Conservation (phyloP, 2,797 vertebrate species). For the Sebastes oblongus region DNA sequence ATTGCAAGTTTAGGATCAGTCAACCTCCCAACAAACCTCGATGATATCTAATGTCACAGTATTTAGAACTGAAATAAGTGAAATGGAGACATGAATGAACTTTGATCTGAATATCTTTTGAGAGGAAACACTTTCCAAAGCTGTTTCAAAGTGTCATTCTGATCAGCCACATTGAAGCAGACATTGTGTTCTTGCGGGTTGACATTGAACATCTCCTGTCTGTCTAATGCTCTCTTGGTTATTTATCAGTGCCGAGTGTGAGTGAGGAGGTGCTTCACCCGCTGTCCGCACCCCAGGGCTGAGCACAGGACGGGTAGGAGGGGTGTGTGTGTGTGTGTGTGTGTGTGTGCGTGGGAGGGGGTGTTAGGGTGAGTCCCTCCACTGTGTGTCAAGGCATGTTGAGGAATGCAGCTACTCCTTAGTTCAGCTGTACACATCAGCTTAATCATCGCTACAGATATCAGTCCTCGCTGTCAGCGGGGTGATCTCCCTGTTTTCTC, state of each 20-base stretch:
- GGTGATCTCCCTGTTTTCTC: not conserved
- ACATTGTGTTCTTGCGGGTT: not conserved
- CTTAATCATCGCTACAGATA: not conserved
- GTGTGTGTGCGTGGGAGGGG: not conserved
- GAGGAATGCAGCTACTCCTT: conserved; percentile 57
- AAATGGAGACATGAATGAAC: not conserved
- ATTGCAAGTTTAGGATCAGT: accelerated
- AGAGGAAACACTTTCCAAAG: not conserved
- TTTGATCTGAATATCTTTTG: not conserved
- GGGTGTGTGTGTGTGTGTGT: not conserved
- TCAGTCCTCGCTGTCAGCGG: conserved; percentile 9
- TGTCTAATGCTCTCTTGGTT: not conserved
- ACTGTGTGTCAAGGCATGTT: conserved; percentile 65
- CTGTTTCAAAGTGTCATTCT: not conserved
- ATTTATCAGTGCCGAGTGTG: conserved; percentile 18
- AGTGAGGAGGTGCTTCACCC: conserved; percentile 24
- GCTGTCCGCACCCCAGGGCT: conserved; percentile 27
- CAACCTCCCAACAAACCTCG: not conserved
- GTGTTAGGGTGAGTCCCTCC: conserved; percentile 6
- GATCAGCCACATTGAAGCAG: not conserved
- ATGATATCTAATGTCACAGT: not conserved
- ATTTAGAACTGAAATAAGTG: not conserved
- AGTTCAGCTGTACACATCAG: not conserved
- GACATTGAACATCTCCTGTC: not conserved
- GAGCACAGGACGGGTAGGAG: not conserved